Conservation (phyloP, 2,888 invertebrate species). For the Nipponacmea schrenckii region DNA sequence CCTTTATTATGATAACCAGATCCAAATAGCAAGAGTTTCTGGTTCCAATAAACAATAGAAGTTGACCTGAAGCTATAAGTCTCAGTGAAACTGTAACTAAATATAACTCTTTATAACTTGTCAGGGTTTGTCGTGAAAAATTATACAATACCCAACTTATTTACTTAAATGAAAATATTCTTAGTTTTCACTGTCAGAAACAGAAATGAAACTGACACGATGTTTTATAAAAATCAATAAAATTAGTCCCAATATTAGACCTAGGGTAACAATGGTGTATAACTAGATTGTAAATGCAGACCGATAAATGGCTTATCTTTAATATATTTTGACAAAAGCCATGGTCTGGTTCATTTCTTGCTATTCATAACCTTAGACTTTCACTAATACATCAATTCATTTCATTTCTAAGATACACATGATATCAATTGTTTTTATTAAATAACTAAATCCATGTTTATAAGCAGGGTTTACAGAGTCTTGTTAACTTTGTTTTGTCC, state of each 20-base stretch:
- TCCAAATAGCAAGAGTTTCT: too few relatives aligned
- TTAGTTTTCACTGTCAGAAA: constrained; percentile 10
- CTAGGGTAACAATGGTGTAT: too few relatives aligned
- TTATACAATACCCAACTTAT: constrained; percentile 5
- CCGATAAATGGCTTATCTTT: constrained; percentile 1
- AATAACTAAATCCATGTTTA: too few relatives aligned
- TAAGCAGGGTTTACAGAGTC: too few relatives aligned
- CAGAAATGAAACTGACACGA: constrained; percentile 1
- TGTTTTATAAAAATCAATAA: constrained; percentile 1
- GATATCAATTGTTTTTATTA: too few relatives aligned
- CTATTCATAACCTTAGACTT: not conserved
- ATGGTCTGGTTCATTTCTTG: not conserved
- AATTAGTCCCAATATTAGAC: not conserved
- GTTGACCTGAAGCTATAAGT: constrained; percentile 2
- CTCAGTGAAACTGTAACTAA: not conserved
- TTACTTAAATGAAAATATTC: not conserved
- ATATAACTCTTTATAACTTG: not conserved
- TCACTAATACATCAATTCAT: too few relatives aligned
- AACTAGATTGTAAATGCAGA: too few relatives aligned
- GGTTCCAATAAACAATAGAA: too few relatives aligned
- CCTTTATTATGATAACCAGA: too few relatives aligned
- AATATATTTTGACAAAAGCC: constrained; percentile 7
- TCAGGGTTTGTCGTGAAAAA: constrained; percentile 6
- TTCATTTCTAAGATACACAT: too few relatives aligned
- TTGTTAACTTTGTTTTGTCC: too few relatives aligned